Percentiles rank a stretch among this genome's conserved stretches.
phyloP scores from a whole-genome alignment of 2,113 vertebrate genomes.

The Zosterops pallidus region DNA sequence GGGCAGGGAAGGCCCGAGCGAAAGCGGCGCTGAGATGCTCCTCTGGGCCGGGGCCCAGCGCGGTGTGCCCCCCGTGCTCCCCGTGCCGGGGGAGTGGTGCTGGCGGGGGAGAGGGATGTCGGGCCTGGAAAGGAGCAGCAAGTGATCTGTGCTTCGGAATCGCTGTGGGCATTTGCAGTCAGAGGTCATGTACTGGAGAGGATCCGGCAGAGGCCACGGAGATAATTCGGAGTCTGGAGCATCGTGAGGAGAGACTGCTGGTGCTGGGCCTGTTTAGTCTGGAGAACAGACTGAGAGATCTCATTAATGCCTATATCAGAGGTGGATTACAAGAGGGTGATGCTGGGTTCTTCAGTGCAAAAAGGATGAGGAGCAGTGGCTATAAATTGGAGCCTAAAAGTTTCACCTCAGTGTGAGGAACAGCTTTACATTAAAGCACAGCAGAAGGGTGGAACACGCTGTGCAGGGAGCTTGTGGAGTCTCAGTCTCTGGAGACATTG shows the following conservation, averaged over 20 bases:
- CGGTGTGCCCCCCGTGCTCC: rapidly evolving
- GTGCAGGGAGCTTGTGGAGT: background rate
- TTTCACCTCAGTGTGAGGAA: background rate
- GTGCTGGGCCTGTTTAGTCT: background rate
- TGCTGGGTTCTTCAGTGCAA: background rate
- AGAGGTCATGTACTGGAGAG: rapidly evolving
- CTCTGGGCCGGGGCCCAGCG: background rate
- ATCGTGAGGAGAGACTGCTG: background rate
- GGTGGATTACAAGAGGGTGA: background rate
- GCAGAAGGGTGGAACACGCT: background rate
- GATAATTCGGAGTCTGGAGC: background rate
- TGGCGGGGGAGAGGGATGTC: rapidly evolving
- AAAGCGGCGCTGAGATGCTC: rapidly evolving
- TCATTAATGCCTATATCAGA: background rate
- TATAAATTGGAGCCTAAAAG: background rate
- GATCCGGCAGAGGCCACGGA: background rate
- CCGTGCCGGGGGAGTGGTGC: background rate
- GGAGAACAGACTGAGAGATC: background rate
- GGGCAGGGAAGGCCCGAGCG: background rate
- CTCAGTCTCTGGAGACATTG: background rate
- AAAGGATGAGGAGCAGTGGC: background rate
- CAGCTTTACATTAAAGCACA: background rate
- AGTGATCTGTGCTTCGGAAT: rapidly evolving
- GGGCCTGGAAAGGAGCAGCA: background rate
- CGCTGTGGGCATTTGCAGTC: rapidly evolving